These are phyloP conservation scores for Halisarca cf. caerulea DNA, from an alignment of 37 sponge, comb jelly and placozoan species.

Conservation along the genomic window DNA sequence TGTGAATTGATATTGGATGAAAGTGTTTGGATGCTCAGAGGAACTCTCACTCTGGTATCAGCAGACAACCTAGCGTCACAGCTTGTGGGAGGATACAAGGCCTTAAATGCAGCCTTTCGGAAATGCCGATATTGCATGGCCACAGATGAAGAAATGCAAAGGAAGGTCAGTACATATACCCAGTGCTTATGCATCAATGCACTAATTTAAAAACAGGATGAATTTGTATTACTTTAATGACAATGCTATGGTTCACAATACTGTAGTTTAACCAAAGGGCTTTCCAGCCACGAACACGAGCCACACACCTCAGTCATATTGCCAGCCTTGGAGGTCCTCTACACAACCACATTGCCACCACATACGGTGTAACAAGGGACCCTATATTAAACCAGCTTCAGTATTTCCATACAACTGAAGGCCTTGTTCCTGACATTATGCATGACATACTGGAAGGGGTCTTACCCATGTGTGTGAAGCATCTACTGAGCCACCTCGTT, in stretches of 20 bases:
- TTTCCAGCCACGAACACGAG: conserved; percentile 31
- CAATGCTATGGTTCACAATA: neutral
- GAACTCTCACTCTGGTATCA: conserved; percentile 43
- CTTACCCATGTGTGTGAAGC: conserved; percentile 19
- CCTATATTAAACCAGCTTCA: conserved; percentile 43
- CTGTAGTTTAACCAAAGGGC: conserved; percentile 34
- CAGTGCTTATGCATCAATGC: neutral
- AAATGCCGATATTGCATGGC: conserved; percentile 64
- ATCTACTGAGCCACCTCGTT: neutral
- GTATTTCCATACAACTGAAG: conserved; percentile 65
- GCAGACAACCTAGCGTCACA: conserved; percentile 53
- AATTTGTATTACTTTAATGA: neutral
- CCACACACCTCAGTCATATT: conserved; percentile 40
- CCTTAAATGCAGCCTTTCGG: conserved; percentile 38
- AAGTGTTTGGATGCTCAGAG: conserved; percentile 13
- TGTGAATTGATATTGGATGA: conserved; percentile 23
- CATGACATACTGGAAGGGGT: conserved; percentile 71
- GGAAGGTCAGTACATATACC: conserved; percentile 29
- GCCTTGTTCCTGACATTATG: conserved; percentile 69
- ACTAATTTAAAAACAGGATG: neutral
- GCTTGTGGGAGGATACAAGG: conserved; percentile 54
- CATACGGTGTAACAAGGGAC: conserved; percentile 48
- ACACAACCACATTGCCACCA: conserved; percentile 60
- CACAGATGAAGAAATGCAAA: conserved; percentile 29
- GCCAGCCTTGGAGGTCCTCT: conserved; percentile 51